Conservation (phyloP, 2,113 vertebrate species). For the Antechinus stuartii region DNA sequence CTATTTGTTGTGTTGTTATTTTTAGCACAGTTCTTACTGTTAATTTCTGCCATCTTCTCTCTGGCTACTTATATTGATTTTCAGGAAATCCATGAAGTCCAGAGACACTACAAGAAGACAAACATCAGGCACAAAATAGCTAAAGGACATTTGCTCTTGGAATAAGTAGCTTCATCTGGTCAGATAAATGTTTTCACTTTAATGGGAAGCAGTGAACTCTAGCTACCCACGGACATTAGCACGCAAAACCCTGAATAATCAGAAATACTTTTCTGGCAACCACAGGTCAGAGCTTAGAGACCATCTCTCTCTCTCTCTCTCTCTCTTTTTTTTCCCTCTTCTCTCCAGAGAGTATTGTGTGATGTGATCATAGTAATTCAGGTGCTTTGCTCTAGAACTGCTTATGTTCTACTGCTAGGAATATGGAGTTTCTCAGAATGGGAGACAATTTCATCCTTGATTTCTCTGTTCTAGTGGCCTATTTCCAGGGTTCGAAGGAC, state of each 20-base stretch:
- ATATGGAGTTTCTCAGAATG: neutral
- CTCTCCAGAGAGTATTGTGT: neutral
- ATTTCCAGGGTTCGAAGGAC: neutral
- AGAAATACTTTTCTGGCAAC: neutral
- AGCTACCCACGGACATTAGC: neutral
- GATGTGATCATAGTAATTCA: neutral
- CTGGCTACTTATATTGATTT: slow-evolving; percentile 75
- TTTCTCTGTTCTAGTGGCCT: neutral
- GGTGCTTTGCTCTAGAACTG: accelerated
- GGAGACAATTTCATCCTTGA: neutral
- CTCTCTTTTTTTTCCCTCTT: neutral
- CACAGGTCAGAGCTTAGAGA: neutral
- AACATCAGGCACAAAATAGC: slow-evolving; percentile 76
- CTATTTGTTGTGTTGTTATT: neutral
- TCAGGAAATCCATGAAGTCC: slow-evolving; percentile 74
- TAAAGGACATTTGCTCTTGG: slow-evolving; percentile 78
- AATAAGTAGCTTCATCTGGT: slow-evolving; percentile 69
- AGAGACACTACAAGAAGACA: slow-evolving; percentile 74
- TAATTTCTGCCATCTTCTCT: slow-evolving; percentile 62
- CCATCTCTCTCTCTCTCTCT: too few species aligned
- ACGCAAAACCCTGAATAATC: neutral
- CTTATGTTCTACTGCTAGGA: neutral
- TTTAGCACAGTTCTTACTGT: neutral
- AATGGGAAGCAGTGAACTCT: slow-evolving; percentile 36
- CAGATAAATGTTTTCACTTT: slow-evolving; percentile 74